Percentiles rank a stretch among this genome's conserved stretches.
phyloP scores from a whole-genome alignment of 2,113 vertebrate genomes.

The Poecile atricapillus region DNA sequence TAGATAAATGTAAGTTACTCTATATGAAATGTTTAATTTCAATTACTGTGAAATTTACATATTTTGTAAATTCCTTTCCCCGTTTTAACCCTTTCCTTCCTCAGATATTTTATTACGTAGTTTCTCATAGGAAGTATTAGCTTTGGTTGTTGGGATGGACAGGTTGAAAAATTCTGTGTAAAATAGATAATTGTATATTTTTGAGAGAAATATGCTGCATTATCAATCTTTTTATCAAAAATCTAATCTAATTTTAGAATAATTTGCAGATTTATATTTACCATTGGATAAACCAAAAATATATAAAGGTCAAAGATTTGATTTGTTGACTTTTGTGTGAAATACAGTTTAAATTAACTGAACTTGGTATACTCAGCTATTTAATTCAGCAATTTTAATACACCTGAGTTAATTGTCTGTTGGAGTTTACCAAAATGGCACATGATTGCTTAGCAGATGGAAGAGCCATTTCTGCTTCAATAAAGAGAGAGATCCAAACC shows the following conservation, averaged over 20 bases:
- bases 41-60: slow-evolving; percentile 83
- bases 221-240: slow-evolving; percentile 68
- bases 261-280: slow-evolving; percentile 74
- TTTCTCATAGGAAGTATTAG: slow-evolving; percentile 62
- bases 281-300: slow-evolving; percentile 63
- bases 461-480: neutral
- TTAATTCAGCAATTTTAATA: slow-evolving; percentile 24
- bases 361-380: neutral
- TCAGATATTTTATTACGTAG: slow-evolving; percentile 64
- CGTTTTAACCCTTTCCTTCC: slow-evolving; percentile 58
- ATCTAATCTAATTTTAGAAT: slow-evolving; percentile 64
- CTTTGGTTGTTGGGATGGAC: slow-evolving; percentile 57
- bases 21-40: slow-evolving; percentile 77
- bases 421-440: slow-evolving; percentile 6
- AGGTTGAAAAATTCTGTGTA: slow-evolving; percentile 66
- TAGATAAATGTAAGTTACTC: slow-evolving; percentile 78
- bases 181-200: slow-evolving; percentile 79
- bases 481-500: neutral
- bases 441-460: neutral
- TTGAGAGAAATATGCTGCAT: slow-evolving; percentile 74
- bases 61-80: slow-evolving; percentile 67
- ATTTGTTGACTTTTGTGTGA: slow-evolving; percentile 37
- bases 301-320: slow-evolving; percentile 34
- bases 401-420: neutral
- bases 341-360: slow-evolving; percentile 20